Evolutionary conservation across 1,140 invertebrate genomes (phyloP), one percentile per base, ranked within the genome.

Genomic region (Tenebrio molitor): DNA sequence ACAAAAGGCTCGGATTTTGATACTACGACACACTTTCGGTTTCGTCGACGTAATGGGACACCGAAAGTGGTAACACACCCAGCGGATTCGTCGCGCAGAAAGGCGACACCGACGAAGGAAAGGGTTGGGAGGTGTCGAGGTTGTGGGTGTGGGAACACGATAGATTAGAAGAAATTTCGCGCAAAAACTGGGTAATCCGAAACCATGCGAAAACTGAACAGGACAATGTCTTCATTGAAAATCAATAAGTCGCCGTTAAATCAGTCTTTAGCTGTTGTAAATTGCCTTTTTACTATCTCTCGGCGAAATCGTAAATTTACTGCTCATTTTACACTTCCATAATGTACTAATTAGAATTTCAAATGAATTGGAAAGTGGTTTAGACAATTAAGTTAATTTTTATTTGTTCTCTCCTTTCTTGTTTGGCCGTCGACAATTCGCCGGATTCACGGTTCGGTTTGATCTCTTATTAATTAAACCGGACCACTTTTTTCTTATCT

Each of bases 1-100:
- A 58, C 16, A 23, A 58, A 58, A 58, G 23, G 50, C 21, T 29
- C 29, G 21, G 15, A 58, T 58, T 25, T 58, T 58, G 23, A 58
- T 58, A n/a, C n/a, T n/a, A 58, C 50, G 50, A 58, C 50, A 58
- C 50, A 58, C 50, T 58, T 53, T 58, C 50, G 50, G 21, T 58
- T 29, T 58, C 50, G 29, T 21, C 21, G 23, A 53, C 46, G 46
- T 23, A 53, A 53, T 23, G 19, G 46, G 46, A 53, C 46, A 53
- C 46, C 23, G 16, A 8, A 50, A 50, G 21, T 50, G 17, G 21
- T 21, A 23, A 19, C 1, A 14, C 17, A 42, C 17, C 41, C 15
- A 15, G 12, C 41, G 12, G 17, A 42, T 42, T 42, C 39, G 39
- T 42, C 39, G 41, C 41, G 41, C 41, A 14, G 41, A 42, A 42